Evolutionary conservation across 92 coral and sea anemone species (phyloP), one percentile per base, ranked within the genome.

Genomic region (Virgularia gustaviana): DNA sequence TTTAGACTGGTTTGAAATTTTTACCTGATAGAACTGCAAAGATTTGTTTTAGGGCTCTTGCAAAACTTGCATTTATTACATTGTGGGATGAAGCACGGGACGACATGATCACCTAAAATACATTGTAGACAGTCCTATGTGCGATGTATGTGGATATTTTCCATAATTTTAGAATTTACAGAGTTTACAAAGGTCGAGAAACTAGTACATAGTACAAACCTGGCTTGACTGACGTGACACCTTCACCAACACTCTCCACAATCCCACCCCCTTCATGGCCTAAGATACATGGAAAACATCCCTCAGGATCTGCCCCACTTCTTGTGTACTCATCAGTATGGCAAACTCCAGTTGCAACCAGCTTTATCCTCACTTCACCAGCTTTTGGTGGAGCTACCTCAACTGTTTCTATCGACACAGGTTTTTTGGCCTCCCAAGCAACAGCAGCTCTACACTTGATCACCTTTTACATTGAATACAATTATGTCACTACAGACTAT

Each of bases 181-280:
- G 13, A 13, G 19, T 43, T 41, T 41, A 9, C 47, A 8, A 41
- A 41, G 47, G 16, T 41, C 16, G n/a, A n/a, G n/a, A n/a, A n/a
- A n/a, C n/a, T n/a, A n/a, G n/a, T n/a, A n/a, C n/a, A n/a, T n/a
- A n/a, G n/a, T n/a, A n/a, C 85, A 29, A 51, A 92, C 98, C 96
- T 22, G 98, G 90, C 42, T 89, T 84, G 31, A 92, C 86, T 7
- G 76, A 67, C 3, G 96, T 92, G 1, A 92, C 98, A 13, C 96
- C 96, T 73, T 86, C 88, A 0, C 98, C 98, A 52, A 92, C 81
- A 85, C 98, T 92, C 68, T 92, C 98, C 9, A 92, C 98, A 32
- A 89, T 85, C 23, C 98, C 98, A 39, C 92, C 98, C 28, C 98
- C 98, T 57, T 92, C 98, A 57, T 92, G 98, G 24, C 98, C 98